Evolutionary conservation across 2,888 invertebrate genomes (phyloP), one percentile per base, ranked within the genome.

Genomic region (Drosophila nigritarsus): DNA sequence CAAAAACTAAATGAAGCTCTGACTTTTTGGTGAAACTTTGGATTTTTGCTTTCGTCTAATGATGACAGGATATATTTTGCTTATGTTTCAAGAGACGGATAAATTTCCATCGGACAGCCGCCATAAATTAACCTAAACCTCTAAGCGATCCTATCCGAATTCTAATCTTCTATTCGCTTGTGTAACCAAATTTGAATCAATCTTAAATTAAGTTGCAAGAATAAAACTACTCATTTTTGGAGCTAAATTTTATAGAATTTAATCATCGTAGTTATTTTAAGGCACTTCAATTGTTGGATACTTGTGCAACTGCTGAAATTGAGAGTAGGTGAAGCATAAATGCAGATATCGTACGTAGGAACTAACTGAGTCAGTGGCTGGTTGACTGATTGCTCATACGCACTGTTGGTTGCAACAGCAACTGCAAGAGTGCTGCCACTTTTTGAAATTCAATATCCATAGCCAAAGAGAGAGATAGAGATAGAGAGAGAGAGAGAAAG

Each of bases 381-480:
- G 74, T 73, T 82, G 83, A 82, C 76, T 83, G 83, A 83, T 83
- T 83, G 82, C 87, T 80, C 77, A 83, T 83, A 83, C 86, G 82
- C 82, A 86, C 82, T 87, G 82, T 73, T 83, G 86, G 45, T 65
- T 78, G 75, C 75, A 48, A 68, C 66, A 34, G 38, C 24, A 1
- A 51, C 51, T 51, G 32, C 38, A 59, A 45, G 24, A 24, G 24
- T 4, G 3, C 24, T 15, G 45, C 65, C 49, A 75, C 56, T 82
- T 68, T 80, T 67, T 65, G 66, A 68, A 71, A 73, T 80, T 83
- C 83, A 80, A 82, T 80, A 83, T 73, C 80, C 69, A 60, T 48
- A 61, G 48, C 51, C 62, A 53, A 20, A 58, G 13, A 20, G 7
- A 32, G n/a, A 30, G n/a, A 51, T 20, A n/a, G 30, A 32, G 2